Base-by-base conservation (phyloP, 2,888 invertebrate genomes). In the Marasmarcha lunaedactyla region DNA sequence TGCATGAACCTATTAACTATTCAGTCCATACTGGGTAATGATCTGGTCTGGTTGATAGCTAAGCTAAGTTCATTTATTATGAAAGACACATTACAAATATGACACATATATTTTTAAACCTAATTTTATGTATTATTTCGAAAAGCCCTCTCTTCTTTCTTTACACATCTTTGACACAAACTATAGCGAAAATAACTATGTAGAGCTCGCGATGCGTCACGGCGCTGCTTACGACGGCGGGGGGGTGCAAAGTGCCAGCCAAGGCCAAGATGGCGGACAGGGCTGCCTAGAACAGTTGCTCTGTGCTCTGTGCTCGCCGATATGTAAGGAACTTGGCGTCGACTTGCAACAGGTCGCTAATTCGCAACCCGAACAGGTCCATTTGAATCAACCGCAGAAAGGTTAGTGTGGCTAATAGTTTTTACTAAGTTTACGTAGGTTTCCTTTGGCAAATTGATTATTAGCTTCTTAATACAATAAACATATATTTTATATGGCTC, bases 261-360 rank as follows among this genome's bases (percentile, higher is more conserved):
- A 7, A 7, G 36, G 52, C 48, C 3, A 42, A 42, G 9, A 42
- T 35, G 20, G 42, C 26, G 11, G 38, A 42, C 73, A 66, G 48
- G 59, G 64, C 55, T 83, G 79, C 40, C 63, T 84, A 4, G 84
- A 84, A 39, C 77, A 76, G 45, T 57, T 84, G 42, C 70, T 83
- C 36, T 84, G 84, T 36, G 77, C 81, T 0, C 68, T 84, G 1
- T 84, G 84, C 57, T 38, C 73, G 0, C 84, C 84, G 41, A 72
- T 84, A 50, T 84, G 84, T 65, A 84, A 84, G 67, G 84, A 84
- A 57, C 1, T 84, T 27, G 84, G 84, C 7, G 50, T 84, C 0
- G 81, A 84, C 36, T 50, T 83, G 39, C 69, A 76, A 39, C 78
- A 76, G 38, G 14, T 67, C 37, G 60, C 62, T 35, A 13, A 3